Evolutionary conservation across 2,888 invertebrate species (phyloP).

Genomic region (Agonopterix alstromeriana): DNA sequence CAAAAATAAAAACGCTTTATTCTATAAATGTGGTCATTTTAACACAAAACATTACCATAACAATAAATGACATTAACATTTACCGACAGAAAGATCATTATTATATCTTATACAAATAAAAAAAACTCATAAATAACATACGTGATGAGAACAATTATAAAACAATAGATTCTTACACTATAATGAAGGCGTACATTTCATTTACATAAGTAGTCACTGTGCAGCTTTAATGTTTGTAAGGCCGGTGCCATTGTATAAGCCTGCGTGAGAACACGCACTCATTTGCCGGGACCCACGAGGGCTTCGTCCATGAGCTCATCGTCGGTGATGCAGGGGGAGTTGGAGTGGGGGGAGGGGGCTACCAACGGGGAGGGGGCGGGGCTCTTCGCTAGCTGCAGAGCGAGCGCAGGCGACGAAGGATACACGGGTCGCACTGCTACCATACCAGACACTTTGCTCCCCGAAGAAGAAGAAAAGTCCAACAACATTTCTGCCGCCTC

Average conservation of each 20-base stretch:
- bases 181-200: not conserved
- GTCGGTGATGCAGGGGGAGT: slow-evolving; percentile 89
- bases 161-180: not conserved
- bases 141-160: slow-evolving; percentile 5
- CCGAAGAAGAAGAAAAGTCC: slow-evolving; percentile 79
- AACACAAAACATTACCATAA: not conserved
- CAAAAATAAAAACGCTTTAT: slow-evolving; percentile 11
- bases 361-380: slow-evolving; percentile 83
- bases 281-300: slow-evolving; percentile 86
- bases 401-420: slow-evolving; percentile 81
- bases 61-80: slow-evolving; percentile 12
- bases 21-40: slow-evolving; percentile 6
- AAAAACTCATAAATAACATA: slow-evolving; percentile 11
- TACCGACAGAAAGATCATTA: slow-evolving; percentile 9
- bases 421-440: slow-evolving; percentile 76
- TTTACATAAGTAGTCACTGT: too few species aligned
- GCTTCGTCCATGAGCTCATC: slow-evolving; percentile 95
- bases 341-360: slow-evolving; percentile 81
- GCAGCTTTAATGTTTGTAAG: too few species aligned
- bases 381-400: slow-evolving; percentile 86
- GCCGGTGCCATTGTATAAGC: not conserved
- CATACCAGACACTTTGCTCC: slow-evolving; percentile 72
- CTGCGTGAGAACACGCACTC: slow-evolving; percentile 29
- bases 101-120: slow-evolving; percentile 11
- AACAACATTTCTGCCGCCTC: slow-evolving; percentile 81